Evolutionary conservation across 2,888 invertebrate species (phyloP), one percentile per base, ranked within the genome.

Genomic region (Rhamphomyia laevipes): DNA sequence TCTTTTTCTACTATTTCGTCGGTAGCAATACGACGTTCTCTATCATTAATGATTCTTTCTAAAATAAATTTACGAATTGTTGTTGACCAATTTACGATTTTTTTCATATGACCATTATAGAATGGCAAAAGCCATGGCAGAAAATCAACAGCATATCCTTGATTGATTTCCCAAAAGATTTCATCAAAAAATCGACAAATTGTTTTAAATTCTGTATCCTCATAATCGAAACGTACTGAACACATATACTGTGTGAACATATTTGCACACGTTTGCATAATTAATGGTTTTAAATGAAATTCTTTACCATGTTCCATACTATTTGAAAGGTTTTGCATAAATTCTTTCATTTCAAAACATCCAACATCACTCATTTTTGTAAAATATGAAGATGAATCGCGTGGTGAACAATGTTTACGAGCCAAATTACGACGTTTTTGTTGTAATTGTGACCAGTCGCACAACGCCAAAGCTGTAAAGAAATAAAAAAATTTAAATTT

Each of bases 101-200:
- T 79, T 4, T 77, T 73, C 74, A 86, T 76, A 60, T 85, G 82
- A 7, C 73, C 72, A 5, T 69, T 70, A 65, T 84, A 86, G 52
- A 86, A 77, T 0, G 84, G 84, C 4, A 77, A 71, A 0, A 89
- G 64, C 81, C 84, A 86, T 0, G 88, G 88, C 31, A 90, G 63
- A 60, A 89, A 88, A 59, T 90, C 89, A 0, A 87, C 78, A 0
- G 86, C 84, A 63, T 87, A 87, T 0, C 87, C 86, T 59, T 86
- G 85, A 64, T 89, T 89, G 53, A 90, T 86, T 61, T 88, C 87
- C 82, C 85, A 86, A 70, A 90, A 90, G 50, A 90, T 86, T 56
- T 84, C 81, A 57, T 89, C 88, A 64, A 87, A 89, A 47, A 75
- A 74, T 31, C 79, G 73, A 0, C 86, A 82, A 5, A 82, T 74